phyloP scores from a whole-genome alignment of 2,888 invertebrate genomes.

The Apomyelois bistriatella region DNA sequence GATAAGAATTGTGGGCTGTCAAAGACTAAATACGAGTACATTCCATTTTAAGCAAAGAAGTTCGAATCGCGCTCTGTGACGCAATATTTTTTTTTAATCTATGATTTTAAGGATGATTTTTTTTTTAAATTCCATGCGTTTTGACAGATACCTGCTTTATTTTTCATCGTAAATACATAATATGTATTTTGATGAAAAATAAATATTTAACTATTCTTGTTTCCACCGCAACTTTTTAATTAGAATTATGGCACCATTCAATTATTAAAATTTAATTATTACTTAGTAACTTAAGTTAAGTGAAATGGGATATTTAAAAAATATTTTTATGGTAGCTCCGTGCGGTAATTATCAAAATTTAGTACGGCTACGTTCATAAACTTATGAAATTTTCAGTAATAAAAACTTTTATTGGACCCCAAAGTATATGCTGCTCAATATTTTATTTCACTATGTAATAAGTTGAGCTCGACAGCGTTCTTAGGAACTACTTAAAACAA shows the following conservation, averaged over 20 bases:
- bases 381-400: constrained; percentile 6
- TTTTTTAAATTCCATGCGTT: too few relatives aligned
- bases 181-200: too few relatives aligned
- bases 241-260: neutral
- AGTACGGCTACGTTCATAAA: constrained; percentile 11
- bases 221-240: neutral
- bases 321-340: constrained; percentile 11
- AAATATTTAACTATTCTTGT: too few relatives aligned
- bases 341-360: constrained; percentile 10
- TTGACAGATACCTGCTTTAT: too few relatives aligned
- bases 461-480: neutral
- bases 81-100: too few relatives aligned
- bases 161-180: too few relatives aligned
- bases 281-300: constrained; percentile 13
- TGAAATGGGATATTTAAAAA: constrained; percentile 5
- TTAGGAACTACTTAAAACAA: too few relatives aligned
- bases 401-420: constrained; percentile 3
- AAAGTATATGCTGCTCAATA: constrained; percentile 2
- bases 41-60: neutral
- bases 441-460: constrained; percentile 9
- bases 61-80: too few relatives aligned
- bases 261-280: constrained; percentile 9
- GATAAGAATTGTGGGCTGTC: constrained; percentile 19
- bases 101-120: too few relatives aligned
- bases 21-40: constrained; percentile 18